Evolutionary conservation across 2,888 invertebrate species (phyloP).

Genomic region (Liopterus haemorrhoidalis): DNA sequence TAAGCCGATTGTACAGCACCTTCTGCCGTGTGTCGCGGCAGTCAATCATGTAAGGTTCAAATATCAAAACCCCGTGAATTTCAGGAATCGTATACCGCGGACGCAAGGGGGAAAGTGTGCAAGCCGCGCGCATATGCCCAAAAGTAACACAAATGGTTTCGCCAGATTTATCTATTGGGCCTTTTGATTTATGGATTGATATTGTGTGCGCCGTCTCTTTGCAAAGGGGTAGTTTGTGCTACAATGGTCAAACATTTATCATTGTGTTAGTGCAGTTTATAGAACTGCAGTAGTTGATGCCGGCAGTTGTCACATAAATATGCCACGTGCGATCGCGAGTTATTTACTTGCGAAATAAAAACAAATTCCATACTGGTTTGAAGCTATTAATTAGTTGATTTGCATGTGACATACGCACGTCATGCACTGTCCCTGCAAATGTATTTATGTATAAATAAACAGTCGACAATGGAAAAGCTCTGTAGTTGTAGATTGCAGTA

Average conservation of each 20-base stretch:
- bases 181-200: constrained; percentile 46
- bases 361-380: neutral
- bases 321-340: constrained; percentile 41
- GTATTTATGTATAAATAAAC: too few relatives aligned
- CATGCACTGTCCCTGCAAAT: too few relatives aligned
- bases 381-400: constrained; percentile 5
- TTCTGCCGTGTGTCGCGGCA: constrained; percentile 5
- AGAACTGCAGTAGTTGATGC: constrained; percentile 20
- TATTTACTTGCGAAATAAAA: too few relatives aligned
- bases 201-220: constrained; percentile 35
- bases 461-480: too few relatives aligned
- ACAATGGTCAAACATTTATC: constrained; percentile 24
- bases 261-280: constrained; percentile 25
- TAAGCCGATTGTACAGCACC: neutral
- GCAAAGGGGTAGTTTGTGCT: constrained; percentile 16
- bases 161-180: constrained; percentile 43
- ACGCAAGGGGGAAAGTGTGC: too few relatives aligned
- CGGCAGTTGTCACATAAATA: constrained; percentile 42
- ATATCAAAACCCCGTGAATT: constrained; percentile 6
- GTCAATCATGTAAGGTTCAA: constrained; percentile 12
- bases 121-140: too few relatives aligned
- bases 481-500: too few relatives aligned
- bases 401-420: constrained; percentile 8
- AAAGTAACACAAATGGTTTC: constrained; percentile 38
- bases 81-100: neutral